Percentiles rank a stretch among this genome's conserved stretches.
Conservation (phyloP, 2,888 invertebrate species). For the Caenorhabditis sp. region DNA sequence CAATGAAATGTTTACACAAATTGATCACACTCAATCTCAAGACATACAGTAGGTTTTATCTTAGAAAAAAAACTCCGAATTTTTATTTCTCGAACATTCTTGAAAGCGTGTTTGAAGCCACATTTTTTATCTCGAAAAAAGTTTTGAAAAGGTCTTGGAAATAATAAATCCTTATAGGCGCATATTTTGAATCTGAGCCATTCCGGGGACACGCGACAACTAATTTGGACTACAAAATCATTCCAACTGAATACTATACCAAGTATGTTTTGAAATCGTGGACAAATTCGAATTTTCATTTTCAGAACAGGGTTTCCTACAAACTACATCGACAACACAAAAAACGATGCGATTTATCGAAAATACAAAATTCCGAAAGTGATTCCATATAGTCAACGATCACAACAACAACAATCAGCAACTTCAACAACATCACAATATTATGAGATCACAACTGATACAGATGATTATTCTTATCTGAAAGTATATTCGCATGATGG, state of each 20-base stretch:
- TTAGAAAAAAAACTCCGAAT: too few relatives aligned
- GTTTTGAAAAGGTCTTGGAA: too few relatives aligned
- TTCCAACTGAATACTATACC: neutral
- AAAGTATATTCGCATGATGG: neutral
- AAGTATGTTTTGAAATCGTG: too few relatives aligned
- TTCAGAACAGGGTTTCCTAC: neutral
- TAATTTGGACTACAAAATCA: neutral
- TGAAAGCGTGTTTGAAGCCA: too few relatives aligned
- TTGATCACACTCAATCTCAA: neutral
- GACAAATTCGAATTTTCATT: too few relatives aligned
- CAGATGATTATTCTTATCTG: neutral
- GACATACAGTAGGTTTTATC: too few relatives aligned
- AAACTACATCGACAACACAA: neutral
- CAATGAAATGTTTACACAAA: neutral
- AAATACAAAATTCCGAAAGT: neutral
- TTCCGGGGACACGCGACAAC: neutral
- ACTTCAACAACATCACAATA: neutral
- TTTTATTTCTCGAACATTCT: too few relatives aligned
- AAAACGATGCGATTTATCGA: neutral
- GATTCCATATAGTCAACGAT: neutral
- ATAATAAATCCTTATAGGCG: too few relatives aligned
- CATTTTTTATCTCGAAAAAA: too few relatives aligned
- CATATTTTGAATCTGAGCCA: too few relatives aligned
- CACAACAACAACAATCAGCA: neutral
- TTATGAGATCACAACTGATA: neutral